These are phyloP conservation scores for Bombus huntii DNA, from an alignment of 1,140 invertebrate species.

Conservation along the genomic window DNA sequence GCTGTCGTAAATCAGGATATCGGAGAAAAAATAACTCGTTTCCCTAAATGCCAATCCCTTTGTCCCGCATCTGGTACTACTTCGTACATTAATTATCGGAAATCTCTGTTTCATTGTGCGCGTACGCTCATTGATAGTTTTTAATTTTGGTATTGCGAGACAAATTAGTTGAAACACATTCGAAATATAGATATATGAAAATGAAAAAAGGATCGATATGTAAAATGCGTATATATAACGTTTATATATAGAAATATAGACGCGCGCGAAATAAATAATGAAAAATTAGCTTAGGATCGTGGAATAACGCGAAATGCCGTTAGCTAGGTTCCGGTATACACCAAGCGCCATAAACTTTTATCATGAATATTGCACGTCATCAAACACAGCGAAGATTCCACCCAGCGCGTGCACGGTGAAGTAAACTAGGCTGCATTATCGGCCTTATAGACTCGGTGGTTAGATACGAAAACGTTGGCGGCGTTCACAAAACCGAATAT, in stretches of 20 bases:
- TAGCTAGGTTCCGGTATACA: neutral
- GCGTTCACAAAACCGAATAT: constrained; percentile 28
- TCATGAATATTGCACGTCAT: constrained; percentile 60
- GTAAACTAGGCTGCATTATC: constrained; percentile 61
- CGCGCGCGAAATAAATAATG: neutral
- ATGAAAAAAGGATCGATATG: neutral
- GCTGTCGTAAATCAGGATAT: constrained; percentile 13
- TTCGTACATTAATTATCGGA: neutral
- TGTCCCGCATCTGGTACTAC: neutral
- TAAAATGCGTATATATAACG: neutral
- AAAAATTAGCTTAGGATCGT: neutral
- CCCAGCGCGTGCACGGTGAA: constrained; percentile 25
- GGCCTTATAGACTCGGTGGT: constrained; percentile 57
- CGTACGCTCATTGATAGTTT: neutral
- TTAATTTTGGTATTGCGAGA: neutral
- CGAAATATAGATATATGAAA: neutral
- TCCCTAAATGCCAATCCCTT: neutral
- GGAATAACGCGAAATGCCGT: neutral
- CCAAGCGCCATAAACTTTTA: constrained; percentile 50
- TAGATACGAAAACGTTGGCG: constrained; percentile 46
- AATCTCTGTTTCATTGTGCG: neutral
- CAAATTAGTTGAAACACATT: neutral
- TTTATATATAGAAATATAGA: too few relatives aligned
- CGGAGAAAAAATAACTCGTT: neutral
- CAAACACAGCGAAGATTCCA: constrained; percentile 53